Evolutionary conservation across 2,113 vertebrate species (phyloP).

Genomic region (Paradoxurus hermaphroditus): DNA sequence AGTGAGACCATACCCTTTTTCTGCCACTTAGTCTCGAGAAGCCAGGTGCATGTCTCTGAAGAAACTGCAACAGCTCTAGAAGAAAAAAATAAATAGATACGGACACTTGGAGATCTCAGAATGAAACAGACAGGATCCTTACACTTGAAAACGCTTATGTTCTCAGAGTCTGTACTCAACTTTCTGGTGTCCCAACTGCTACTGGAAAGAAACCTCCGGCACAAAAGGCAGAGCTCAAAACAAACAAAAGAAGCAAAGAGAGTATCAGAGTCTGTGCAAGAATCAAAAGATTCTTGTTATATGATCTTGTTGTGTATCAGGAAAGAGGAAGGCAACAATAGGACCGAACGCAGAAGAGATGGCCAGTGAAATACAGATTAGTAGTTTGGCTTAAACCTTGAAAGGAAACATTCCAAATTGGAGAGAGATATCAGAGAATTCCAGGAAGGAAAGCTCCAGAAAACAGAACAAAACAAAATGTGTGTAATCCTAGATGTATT

Average conservation of each 20-base stretch:
- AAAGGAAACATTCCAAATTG: background rate
- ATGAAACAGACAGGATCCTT: background rate
- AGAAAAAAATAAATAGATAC: background rate
- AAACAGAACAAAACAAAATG: background rate
- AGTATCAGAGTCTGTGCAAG: background rate
- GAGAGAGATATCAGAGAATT: background rate
- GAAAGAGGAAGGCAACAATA: too few relatives aligned
- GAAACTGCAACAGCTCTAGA: background rate
- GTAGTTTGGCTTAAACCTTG: background rate
- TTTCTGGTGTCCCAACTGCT: background rate
- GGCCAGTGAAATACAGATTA: background rate
- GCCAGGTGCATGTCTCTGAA: background rate
- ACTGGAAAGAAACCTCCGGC: background rate
- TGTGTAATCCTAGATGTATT: background rate
- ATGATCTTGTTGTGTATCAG: too few relatives aligned
- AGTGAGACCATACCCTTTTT: background rate
- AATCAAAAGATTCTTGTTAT: background rate
- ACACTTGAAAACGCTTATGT: background rate
- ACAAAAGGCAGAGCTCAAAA: background rate
- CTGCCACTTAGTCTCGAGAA: background rate
- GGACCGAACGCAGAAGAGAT: too few relatives aligned
- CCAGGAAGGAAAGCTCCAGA: background rate
- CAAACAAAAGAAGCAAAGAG: background rate
- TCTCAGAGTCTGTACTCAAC: background rate
- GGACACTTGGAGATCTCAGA: background rate